Evolutionary conservation across 1,140 invertebrate genomes (phyloP), one percentile per base, ranked within the genome.

Genomic region (Philopotamus ludificatus): DNA sequence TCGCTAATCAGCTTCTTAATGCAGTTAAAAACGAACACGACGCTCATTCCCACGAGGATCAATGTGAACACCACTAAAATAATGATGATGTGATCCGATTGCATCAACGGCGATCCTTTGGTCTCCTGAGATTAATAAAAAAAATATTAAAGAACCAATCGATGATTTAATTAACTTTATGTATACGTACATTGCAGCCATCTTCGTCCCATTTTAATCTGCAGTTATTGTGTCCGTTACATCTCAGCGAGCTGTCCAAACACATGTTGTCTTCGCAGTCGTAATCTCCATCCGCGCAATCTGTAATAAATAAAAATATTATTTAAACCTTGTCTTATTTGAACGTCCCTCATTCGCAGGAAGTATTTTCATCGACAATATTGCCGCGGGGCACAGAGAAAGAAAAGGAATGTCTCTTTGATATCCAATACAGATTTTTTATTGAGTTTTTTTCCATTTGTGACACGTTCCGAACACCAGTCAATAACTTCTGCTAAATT

Each of bases 31-130:
- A 93, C 81, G 75, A 93, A 91, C 26, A 91, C 89, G 68, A 89
- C 87, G 73, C 90, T 92, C 87, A 96, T 91, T 12, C 92, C 92
- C 26, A 87, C 87, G 54, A 95, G 82, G 42, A 95, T 92, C 20
- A 94, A 77, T 10, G 89, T 90, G 74, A 95, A 95, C 26, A 96
- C 88, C n/a, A 93, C 85, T 65, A 95, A 83, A 53, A 95, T 95
- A 67, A 94, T 91, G 68, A 93, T 82, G 72, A 95, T 92, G 73
- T 95, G 90, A 45, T 70, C 65, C 0, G 83, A 80, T 41, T 85
- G 77, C 41, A 78, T 71, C 28, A 82, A 75, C 59, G 81, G 70
- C 0, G 79, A 77, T 3, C 77, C 74, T 9, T 77, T 79, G 47
- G 78, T 76, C 7, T 68, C 74, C 86, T 88, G 80, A 34, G 83